Conservation (phyloP, 2,888 invertebrate genomes). For the Perizoma affinitatum region DNA sequence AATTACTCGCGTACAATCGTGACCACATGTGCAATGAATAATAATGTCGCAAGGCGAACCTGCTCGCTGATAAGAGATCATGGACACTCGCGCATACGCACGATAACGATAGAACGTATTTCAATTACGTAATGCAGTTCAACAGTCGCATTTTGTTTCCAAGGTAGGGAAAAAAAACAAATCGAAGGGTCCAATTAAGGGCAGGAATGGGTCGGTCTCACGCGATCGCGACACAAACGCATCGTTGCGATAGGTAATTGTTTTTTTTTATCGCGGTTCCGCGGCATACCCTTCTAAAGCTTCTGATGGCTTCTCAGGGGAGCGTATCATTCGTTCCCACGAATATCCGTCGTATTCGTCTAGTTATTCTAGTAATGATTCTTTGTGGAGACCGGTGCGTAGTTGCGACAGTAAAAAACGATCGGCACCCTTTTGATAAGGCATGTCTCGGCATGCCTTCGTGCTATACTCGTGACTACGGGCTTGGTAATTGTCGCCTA, state of each 20-base stretch:
- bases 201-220: conserved; percentile 47
- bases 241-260: conserved; percentile 22
- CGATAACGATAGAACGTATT: conserved; percentile 42
- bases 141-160: conserved; percentile 10
- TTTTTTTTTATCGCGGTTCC: conserved; percentile 46
- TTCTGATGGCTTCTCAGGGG: conserved; percentile 44
- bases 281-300: conserved; percentile 46
- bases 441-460: conserved; percentile 58
- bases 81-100: conserved; percentile 48
- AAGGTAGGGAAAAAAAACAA: background rate
- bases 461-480: conserved; percentile 48
- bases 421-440: conserved; percentile 58
- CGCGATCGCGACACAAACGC: conserved; percentile 42
- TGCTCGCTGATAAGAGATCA: conserved; percentile 62
- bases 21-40: conserved; percentile 50
- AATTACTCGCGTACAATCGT: conserved; percentile 46
- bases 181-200: conserved; percentile 49
- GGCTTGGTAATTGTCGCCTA: conserved; percentile 39
- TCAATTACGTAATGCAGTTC: conserved; percentile 43
- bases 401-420: conserved; percentile 51
- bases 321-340: conserved; percentile 51
- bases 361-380: conserved; percentile 41
- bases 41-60: conserved; percentile 61
- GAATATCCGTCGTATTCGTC: conserved; percentile 53
- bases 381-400: conserved; percentile 45